Evolutionary conservation across 2,113 vertebrate genomes (phyloP), one percentile per base, ranked within the genome.

Genomic region (Zootoca vivipara): DNA sequence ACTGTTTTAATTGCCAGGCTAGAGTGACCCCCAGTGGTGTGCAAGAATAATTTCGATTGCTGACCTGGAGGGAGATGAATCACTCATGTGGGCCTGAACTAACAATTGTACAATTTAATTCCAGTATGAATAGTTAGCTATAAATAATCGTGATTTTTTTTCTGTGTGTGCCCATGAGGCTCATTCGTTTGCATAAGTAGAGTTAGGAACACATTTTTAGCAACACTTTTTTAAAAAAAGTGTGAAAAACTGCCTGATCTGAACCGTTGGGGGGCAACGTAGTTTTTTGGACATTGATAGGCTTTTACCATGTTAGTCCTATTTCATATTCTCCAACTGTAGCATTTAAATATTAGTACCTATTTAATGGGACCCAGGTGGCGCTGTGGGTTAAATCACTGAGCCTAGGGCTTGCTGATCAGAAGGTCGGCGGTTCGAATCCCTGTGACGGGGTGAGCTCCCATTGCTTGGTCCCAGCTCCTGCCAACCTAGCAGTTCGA

Each of bases 1-100:
- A n/a, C 30, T 35, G 40, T 38, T 89, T 77, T 86, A 82, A 81
- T 82, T 86, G 26, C 79, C 84, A 62, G 78, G 35, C 78, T 77
- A 86, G 62, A 69, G 78, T 86, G 89, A 81, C 89, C 78, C 46
- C 84, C 84, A 82, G 84, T 80, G 89, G 78, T 69, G 62, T 58
- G 26, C 35, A 65, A 82, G 70, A 69, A 89, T 88, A 69, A 69
- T 69, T 58, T 89, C 56, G 40, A 77, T 85, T 69, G 84, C 64
- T 82, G 70, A 64, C 75, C 78, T 69, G 78, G 26, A 77, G 70
- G 70, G n/a, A 89, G 81, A 70, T 38, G 79, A 30, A 73, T 87
- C 70, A 65, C 73, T 38, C 1, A 3, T 15, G 87, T 92, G 52
- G 62, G 52, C 35, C 83, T 83, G 38, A 33, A 87, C n/a, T 79